A percentile compares a stretch with the other conserved stretches of the same genome.
These are phyloP conservation scores for Psilopsiagon aurifrons DNA, from an alignment of 2,113 vertebrate genomes.

Conservation along the genomic window DNA sequence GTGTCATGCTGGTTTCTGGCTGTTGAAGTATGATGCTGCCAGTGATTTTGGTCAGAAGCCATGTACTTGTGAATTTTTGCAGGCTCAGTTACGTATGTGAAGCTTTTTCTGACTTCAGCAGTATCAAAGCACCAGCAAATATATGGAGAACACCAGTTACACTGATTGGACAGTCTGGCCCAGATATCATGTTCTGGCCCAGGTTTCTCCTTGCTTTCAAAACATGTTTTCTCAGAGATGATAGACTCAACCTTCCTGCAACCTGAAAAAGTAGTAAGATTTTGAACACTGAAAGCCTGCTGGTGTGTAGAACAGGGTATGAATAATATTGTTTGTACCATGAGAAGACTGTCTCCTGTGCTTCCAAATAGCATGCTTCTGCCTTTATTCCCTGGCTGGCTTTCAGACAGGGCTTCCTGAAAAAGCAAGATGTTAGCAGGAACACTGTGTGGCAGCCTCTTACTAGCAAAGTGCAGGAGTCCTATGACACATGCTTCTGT, in stretches of 20 bases:
- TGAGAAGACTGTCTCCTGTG: neutral
- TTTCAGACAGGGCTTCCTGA: neutral
- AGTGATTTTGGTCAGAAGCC: neutral
- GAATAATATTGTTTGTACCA: neutral
- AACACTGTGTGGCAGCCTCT: neutral
- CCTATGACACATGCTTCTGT: rapidly evolving
- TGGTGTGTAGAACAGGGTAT: neutral
- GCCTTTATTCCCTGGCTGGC: neutral
- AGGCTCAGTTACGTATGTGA: neutral
- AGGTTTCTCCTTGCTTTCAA: neutral
- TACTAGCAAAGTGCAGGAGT: neutral
- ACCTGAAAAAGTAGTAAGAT: neutral
- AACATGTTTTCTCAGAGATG: neutral
- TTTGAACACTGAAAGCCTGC: neutral
- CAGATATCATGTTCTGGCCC: neutral
- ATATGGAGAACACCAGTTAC: neutral
- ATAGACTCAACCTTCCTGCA: neutral
- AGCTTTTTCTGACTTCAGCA: neutral
- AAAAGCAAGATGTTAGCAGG: neutral
- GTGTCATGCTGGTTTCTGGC: neutral
- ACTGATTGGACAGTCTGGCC: neutral
- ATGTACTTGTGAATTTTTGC: neutral
- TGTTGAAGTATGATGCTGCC: neutral
- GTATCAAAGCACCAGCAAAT: neutral
- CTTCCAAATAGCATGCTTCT: neutral